phyloP scores from a whole-genome alignment of 2,888 invertebrate genomes.

The Bombylius discolor region DNA sequence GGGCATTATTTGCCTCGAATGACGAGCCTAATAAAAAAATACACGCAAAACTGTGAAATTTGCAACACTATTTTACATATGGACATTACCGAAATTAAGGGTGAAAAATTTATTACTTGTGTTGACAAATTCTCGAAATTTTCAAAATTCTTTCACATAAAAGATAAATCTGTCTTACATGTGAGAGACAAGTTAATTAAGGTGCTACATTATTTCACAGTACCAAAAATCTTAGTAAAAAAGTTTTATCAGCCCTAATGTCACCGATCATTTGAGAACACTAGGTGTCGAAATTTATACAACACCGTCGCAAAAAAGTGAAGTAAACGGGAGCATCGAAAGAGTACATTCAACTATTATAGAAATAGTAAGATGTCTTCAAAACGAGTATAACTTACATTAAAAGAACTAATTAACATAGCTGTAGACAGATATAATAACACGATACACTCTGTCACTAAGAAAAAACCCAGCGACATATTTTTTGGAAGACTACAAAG shows the following conservation, averaged over 20 bases:
- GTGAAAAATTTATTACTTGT: background rate
- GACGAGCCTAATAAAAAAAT: background rate
- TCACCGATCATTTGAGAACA: background rate
- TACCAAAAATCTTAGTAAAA: background rate
- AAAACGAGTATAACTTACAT: no score
- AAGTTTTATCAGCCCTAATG: background rate
- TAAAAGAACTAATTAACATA: no score
- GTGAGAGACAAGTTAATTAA: background rate
- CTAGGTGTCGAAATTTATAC: background rate
- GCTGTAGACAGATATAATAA: no score
- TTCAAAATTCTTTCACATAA: background rate
- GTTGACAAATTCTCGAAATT: background rate
- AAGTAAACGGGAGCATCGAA: no score
- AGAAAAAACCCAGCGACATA: no score
- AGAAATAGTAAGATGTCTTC: no score
- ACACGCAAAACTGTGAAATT: background rate
- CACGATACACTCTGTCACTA: no score
- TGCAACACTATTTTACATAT: background rate
- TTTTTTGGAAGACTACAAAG: no score
- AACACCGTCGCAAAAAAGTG: no score
- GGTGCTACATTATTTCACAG: background rate
- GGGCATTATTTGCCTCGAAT: slow-evolving; percentile 2
- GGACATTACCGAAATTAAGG: background rate
- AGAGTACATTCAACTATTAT: no score
- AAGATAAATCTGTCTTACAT: background rate